A percentile compares a stretch with the other conserved stretches of the same genome.
Evolutionary conservation across 2,113 vertebrate species (phyloP).

Genomic region (Pseudorasbora parva): DNA sequence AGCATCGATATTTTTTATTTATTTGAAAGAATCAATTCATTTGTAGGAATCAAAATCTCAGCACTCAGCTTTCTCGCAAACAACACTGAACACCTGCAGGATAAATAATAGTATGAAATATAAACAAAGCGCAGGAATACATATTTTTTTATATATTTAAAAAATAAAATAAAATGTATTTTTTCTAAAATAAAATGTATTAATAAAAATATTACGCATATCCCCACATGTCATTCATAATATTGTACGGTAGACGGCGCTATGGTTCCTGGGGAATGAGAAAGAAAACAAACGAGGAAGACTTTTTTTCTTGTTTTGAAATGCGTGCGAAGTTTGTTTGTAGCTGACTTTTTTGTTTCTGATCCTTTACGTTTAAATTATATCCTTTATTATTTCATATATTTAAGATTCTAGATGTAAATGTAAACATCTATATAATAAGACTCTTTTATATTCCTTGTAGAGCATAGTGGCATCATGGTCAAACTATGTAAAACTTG

Average conservation of each 20-base stretch:
- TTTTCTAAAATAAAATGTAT: too few relatives aligned
- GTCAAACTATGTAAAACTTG: not conserved
- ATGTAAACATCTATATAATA: not conserved
- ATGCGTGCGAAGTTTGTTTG: not conserved
- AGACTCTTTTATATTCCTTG: not conserved
- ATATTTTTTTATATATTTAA: too few relatives aligned
- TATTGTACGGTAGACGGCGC: not conserved
- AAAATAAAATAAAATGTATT: too few relatives aligned
- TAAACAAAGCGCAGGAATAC: not conserved
- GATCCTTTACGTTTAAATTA: not conserved
- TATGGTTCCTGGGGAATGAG: not conserved
- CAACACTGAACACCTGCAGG: slow-evolving; percentile 22
- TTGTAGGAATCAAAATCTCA: not conserved
- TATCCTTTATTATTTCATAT: not conserved
- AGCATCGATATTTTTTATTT: not conserved
- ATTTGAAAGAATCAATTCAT: not conserved
- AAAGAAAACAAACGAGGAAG: slow-evolving; percentile 7
- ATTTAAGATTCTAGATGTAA: not conserved
- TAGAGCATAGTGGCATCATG: not conserved
- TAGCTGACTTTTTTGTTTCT: not conserved
- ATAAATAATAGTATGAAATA: not conserved
- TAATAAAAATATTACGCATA: not conserved
- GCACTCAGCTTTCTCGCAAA: not conserved
- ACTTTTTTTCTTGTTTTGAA: not conserved
- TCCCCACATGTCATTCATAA: not conserved